phyloP scores from a whole-genome alignment of 2,888 invertebrate species.

The Temnothorax ravouxi region DNA sequence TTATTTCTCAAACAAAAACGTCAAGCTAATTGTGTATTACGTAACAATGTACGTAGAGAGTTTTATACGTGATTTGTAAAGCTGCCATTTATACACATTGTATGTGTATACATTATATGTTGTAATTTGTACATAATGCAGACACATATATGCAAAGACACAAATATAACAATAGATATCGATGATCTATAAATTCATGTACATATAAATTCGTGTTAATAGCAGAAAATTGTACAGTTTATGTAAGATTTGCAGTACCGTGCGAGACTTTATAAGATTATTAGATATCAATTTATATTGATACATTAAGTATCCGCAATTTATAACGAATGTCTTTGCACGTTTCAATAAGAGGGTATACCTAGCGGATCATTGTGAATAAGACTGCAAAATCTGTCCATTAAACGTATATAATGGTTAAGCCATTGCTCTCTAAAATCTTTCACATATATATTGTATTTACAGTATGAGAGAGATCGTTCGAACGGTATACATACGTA shows the following conservation, averaged over 20 bases:
- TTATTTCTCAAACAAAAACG: slow-evolving; percentile 49
- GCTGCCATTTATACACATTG: slow-evolving; percentile 71
- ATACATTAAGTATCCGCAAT: slow-evolving; percentile 36
- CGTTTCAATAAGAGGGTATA: slow-evolving; percentile 57
- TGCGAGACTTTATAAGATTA: slow-evolving; percentile 36
- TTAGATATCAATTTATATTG: slow-evolving; percentile 53
- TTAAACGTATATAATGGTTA: slow-evolving; percentile 75
- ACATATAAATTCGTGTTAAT: slow-evolving; percentile 61
- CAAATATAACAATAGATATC: slow-evolving; percentile 56
- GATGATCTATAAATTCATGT: slow-evolving; percentile 55
- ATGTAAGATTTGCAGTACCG: slow-evolving; percentile 49
- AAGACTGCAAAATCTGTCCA: slow-evolving; percentile 86
- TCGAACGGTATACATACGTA: slow-evolving; percentile 57
- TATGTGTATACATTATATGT: slow-evolving; percentile 64
- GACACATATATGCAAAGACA: slow-evolving; percentile 24
- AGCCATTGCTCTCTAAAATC: slow-evolving; percentile 68
- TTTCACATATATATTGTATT: slow-evolving; percentile 59
- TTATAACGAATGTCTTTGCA: slow-evolving; percentile 61
- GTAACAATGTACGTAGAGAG: slow-evolving; percentile 34
- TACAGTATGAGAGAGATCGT: slow-evolving; percentile 42
- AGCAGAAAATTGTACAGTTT: slow-evolving; percentile 65
- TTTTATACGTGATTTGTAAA: slow-evolving; percentile 75
- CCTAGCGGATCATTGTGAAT: slow-evolving; percentile 70
- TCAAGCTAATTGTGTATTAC: slow-evolving; percentile 40
- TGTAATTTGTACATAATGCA: slow-evolving; percentile 71